phyloP scores from a whole-genome alignment of 1,140 invertebrate genomes.

The Temnothorax curvispinosus region DNA sequence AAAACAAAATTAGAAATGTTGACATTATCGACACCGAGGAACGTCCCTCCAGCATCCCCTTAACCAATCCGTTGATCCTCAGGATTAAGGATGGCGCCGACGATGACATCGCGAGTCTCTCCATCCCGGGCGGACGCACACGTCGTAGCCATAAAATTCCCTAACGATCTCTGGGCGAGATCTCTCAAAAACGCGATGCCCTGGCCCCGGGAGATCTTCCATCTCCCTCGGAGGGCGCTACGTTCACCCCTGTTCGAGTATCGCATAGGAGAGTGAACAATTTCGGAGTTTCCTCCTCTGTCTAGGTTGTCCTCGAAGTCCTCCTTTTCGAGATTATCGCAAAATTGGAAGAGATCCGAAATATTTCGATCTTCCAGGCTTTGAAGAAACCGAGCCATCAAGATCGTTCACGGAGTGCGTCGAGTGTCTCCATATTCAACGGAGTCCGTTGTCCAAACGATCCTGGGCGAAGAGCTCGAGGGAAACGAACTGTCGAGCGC shows the following conservation, averaged over 20 bases:
- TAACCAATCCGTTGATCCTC: not conserved
- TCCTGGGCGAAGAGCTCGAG: not conserved
- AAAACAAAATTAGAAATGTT: no score
- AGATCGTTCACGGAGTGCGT: not conserved
- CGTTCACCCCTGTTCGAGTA: constrained; percentile 49
- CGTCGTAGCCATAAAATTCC: constrained; percentile 59
- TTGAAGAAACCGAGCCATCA: not conserved
- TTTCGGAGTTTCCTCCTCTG: not conserved
- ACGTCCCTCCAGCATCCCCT: no score
- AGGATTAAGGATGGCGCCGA: constrained; percentile 20
- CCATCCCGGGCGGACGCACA: constrained; percentile 78
- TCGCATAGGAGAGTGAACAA: constrained; percentile 19
- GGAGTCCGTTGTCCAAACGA: not conserved
- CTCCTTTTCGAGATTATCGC: not conserved
- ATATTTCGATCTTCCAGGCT: not conserved
- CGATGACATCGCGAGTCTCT: constrained; percentile 51
- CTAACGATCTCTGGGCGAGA: constrained; percentile 65
- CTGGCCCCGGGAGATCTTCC: constrained; percentile 15
- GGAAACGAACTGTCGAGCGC: not conserved
- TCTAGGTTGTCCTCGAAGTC: constrained; percentile 3
- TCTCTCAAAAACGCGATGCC: constrained; percentile 45
- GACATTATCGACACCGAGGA: no score
- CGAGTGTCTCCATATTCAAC: not conserved
- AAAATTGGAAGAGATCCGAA: constrained; percentile 15
- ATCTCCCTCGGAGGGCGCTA: constrained; percentile 46